phyloP scores from a whole-genome alignment of 2,113 vertebrate genomes.

The Alouatta palliata region DNA sequence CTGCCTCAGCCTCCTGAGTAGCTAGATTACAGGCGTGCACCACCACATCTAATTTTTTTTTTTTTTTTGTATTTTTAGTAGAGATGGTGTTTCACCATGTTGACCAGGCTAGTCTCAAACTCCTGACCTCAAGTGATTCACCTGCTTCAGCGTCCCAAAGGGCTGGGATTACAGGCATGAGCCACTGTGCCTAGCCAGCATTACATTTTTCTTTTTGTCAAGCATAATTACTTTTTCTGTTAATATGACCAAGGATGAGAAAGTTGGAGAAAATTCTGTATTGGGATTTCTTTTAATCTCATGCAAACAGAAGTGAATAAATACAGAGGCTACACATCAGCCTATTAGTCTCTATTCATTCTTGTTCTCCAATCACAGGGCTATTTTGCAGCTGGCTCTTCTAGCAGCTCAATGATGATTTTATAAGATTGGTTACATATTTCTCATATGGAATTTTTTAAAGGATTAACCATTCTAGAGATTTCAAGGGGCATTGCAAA shows the following conservation, averaged over 20 bases:
- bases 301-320: constrained; percentile 39
- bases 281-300: constrained; percentile 15
- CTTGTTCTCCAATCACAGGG: background rate
- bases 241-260: constrained; percentile 1
- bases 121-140: too few species aligned
- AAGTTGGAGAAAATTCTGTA: constrained; percentile 20
- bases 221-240: background rate
- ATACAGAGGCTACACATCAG: background rate
- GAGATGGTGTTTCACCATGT: too few species aligned
- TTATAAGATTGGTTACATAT: background rate
- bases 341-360: constrained; percentile 21
- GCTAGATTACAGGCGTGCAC: too few species aligned
- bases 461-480: background rate
- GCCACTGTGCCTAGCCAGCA: background rate
- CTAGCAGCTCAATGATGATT: constrained; percentile 34
- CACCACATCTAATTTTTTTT: too few species aligned
- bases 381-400: constrained; percentile 49
- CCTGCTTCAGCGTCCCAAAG: too few species aligned
- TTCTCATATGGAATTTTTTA: constrained; percentile 1
- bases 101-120: too few species aligned
- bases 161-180: too few species aligned
- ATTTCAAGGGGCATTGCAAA: background rate
- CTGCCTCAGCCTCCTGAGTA: too few species aligned
- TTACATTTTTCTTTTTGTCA: constrained; percentile 41
- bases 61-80: too few species aligned